Evolutionary conservation across 2,888 invertebrate species (phyloP), one percentile per base, ranked within the genome.

Genomic region (Ophion obscuratus): DNA sequence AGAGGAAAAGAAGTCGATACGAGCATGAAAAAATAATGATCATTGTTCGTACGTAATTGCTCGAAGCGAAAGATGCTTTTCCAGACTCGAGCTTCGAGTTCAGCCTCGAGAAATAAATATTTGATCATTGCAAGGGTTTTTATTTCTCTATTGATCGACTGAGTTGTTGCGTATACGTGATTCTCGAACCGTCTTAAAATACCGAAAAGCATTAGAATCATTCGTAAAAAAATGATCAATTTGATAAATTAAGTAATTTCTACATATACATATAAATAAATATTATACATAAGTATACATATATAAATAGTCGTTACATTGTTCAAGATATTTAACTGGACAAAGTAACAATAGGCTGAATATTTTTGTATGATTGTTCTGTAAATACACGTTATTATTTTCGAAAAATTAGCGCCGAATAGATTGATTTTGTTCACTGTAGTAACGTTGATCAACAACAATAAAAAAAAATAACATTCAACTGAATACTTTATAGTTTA

Each of bases 321-420:
- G 87, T 89, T 89, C 87, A 83, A 88, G 76, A 81, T 85, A 89
- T 90, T 87, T 89, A 36, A 85, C 83, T 87, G 81, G 44, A 86
- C 44, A 64, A 88, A 70, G 86, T 84, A 88, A 88, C 83, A 64
- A 88, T 84, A 79, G 77, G 79, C 86, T 84, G 86, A 78, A 90
- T 92, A 92, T 92, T 92, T 92, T 92, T 92, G 91, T 92, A 92
- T 89, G 88, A 90, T 89, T 87, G 90, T 90, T 91, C 88, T 92
- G 90, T 91, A 92, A 88, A 92, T 90, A 90, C 85, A 80, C 81
- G 87, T 83, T 85, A 88, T 87, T 79, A 68, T 68, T 61, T 85
- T 85, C 70, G 62, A 44, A 75, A 81, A 71, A 80, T 74, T 76
- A 83, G 70, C 74, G 31, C 89, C 78, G 78, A 78, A 85, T 84